Percentiles rank a stretch among this genome's conserved stretches.
Conservation (phyloP, 1,140 invertebrate species). For the Drosophila asahinai region DNA sequence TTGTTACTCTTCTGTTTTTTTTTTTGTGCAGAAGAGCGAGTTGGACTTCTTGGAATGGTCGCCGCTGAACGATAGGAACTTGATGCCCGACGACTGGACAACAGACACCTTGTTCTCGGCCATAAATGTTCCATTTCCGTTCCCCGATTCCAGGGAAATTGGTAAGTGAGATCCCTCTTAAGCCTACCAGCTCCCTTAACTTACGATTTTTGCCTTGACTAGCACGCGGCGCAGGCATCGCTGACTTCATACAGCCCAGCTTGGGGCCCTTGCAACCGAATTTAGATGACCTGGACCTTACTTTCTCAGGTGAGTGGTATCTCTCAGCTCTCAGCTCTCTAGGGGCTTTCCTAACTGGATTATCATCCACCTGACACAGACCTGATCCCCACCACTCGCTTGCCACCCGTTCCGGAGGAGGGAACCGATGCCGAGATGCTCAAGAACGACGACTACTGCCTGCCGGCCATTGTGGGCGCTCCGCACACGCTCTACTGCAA, state of each 20-base stretch:
- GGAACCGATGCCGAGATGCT: constrained; percentile 81
- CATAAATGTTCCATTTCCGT: constrained; percentile 96
- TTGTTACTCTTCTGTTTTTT: not conserved
- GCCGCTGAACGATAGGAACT: constrained; percentile 90
- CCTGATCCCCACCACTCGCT: constrained; percentile 79
- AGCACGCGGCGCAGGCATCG: constrained; percentile 90
- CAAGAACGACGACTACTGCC: constrained; percentile 78
- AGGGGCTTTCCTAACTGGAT: not conserved
- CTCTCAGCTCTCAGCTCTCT: too few species aligned
- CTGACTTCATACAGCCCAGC: constrained; percentile 99
- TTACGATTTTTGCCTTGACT: not conserved
- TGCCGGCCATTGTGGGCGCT: constrained; percentile 72
- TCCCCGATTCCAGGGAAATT: constrained; percentile 98
- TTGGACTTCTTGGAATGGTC: constrained; percentile 92
- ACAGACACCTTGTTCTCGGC: constrained; percentile 96
- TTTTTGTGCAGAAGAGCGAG: constrained; percentile 89
- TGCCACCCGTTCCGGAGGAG: constrained; percentile 87
- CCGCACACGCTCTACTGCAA: constrained; percentile 71
- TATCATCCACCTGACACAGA: constrained; percentile 47
- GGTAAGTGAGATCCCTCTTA: constrained; percentile 87
- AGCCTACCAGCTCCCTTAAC: not conserved
- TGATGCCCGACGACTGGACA: constrained; percentile 88
- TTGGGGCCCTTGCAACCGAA: constrained; percentile 98
- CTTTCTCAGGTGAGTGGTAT: constrained; percentile 89
- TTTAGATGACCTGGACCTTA: constrained; percentile 97